These are phyloP conservation scores for Chloropsis hardwickii DNA, from an alignment of 2,113 vertebrate genomes.

Conservation along the genomic window DNA sequence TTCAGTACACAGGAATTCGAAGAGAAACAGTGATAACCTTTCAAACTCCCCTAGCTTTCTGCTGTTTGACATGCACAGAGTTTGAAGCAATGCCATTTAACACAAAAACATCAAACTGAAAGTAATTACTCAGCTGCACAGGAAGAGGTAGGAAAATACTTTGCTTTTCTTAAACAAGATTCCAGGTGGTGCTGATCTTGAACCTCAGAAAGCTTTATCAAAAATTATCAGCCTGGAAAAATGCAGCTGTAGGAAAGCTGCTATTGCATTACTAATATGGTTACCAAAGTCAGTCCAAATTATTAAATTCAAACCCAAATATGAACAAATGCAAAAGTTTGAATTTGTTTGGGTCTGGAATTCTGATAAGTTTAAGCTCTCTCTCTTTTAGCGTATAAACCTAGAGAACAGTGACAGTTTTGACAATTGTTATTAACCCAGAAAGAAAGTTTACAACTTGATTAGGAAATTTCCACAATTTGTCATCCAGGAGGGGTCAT, in stretches of 20 bases:
- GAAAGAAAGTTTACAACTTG: background rate
- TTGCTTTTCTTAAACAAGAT: background rate
- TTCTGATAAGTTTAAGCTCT: background rate
- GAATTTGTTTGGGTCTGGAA: background rate
- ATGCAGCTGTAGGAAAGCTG: background rate
- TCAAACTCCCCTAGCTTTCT: slow-evolving; percentile 59
- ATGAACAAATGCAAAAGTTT: background rate
- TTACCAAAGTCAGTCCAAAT: background rate
- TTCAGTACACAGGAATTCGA: slow-evolving; percentile 62
- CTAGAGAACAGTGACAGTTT: background rate
- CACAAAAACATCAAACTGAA: slow-evolving; percentile 23
- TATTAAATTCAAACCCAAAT: background rate
- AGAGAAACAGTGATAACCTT: slow-evolving; percentile 72
- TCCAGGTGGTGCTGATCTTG: slow-evolving; percentile 33
- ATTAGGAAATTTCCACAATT: background rate
- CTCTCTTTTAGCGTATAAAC: background rate
- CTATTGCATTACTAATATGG: background rate
- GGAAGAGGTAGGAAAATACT: slow-evolving; percentile 43
- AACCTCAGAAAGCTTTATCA: slow-evolving; percentile 22
- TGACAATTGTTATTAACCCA: background rate
- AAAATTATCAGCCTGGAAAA: slow-evolving; percentile 20
- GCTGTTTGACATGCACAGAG: slow-evolving; percentile 38
- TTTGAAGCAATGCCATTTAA: slow-evolving; percentile 64
- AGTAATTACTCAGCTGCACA: slow-evolving; percentile 42
- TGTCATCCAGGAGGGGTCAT: background rate